Base-by-base conservation (phyloP, 2,888 invertebrate species). In the Aricia artaxerxes region DNA sequence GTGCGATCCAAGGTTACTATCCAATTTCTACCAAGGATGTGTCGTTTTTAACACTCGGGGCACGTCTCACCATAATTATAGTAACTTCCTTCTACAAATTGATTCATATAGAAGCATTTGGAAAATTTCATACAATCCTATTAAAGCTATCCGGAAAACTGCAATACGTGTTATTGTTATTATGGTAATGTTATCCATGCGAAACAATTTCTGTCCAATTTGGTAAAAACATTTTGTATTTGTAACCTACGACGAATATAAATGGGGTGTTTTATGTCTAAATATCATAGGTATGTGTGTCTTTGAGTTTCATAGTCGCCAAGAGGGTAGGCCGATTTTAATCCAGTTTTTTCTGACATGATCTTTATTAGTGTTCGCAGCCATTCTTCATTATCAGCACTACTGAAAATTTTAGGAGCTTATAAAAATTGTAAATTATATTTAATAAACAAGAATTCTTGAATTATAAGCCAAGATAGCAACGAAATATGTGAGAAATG, bases 1-100 rank as follows among this genome's bases (percentile, higher is more conserved):
- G 13, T 7, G n/a, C 44, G 7, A 38, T 24, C 13, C 24, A n/a
- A 73, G 40, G 73, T 16, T 73, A 16, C 64, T n/a, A 1, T 73
- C 73, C 16, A 73, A 73, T 73, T 9, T 11, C 40, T 3, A 72
- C 16, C 40, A 73, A 35, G n/a, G 24, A 73, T 44, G 44, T 40
- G 44, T 73, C 44, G n/a, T 44, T 24, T 73, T 73, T 9, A 44
- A 73, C 40, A 73, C 44, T 7, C 73, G 16, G 44, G 3, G 44
- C 73, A 73, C 73, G 73, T 73, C 24, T 44, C 73, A 44, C 73
- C 11, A 40, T 44, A 73, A 73, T 73, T 73, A 73, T 73, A 16
- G 44, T 69, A 38, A 35, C 35, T 69, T 69, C 16, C 35, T 38
- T 6, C 69, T 35, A 13, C 69, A 69, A 38, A 69, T 69, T 35